Evolutionary conservation across 2,888 invertebrate species (phyloP).

Genomic region (Augiades crinisus): DNA sequence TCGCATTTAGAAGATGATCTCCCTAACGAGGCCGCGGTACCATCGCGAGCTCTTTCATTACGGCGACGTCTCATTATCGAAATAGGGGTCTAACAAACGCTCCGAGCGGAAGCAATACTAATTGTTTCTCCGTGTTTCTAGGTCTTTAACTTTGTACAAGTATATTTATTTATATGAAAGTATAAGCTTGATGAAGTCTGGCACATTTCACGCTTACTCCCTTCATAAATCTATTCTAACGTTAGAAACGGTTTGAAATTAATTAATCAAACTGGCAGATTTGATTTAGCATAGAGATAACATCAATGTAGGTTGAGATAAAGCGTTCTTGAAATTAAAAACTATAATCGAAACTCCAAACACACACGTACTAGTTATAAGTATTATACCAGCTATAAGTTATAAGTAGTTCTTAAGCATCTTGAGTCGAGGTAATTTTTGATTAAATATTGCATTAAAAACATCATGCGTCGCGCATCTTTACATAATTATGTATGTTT

Average conservation of each 20-base stretch:
- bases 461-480: neutral
- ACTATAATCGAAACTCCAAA: no score
- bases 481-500: constrained; percentile 1
- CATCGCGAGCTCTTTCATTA: constrained; percentile 35
- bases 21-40: constrained; percentile 36
- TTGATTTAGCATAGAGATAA: neutral
- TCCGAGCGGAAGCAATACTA: neutral
- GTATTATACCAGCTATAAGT: no score
- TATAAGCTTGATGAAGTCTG: no score
- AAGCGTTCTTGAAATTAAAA: no score
- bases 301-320: neutral
- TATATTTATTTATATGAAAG: no score
- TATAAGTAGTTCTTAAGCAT: no score
- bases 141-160: neutral
- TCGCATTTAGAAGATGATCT: constrained; percentile 32
- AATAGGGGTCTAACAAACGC: constrained; percentile 5
- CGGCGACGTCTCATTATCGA: constrained; percentile 25
- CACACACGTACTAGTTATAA: no score
- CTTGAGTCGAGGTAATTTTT: no score
- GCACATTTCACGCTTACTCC: neutral
- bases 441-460: constrained; percentile 1
- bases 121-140: constrained; percentile 3
- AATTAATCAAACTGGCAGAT: neutral
- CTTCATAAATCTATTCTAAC: neutral
- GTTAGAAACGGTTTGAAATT: neutral